Evolutionary conservation across 2,888 invertebrate genomes (phyloP), one percentile per base, ranked within the genome.

Genomic region (Pandemis heparana): DNA sequence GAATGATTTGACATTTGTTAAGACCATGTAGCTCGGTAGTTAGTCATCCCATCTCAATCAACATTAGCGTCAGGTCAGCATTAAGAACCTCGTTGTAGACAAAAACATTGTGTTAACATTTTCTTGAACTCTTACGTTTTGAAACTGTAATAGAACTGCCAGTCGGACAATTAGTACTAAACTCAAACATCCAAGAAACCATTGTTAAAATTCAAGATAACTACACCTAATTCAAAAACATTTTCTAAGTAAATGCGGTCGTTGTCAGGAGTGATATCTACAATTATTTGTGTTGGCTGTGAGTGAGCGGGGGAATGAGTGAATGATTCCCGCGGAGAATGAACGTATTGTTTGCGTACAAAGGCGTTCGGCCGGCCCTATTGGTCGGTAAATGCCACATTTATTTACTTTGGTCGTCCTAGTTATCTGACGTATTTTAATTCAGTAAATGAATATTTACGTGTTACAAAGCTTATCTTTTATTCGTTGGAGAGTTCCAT

Each of bases 301-400:
- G 56, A 67, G 51, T 59, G 59, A 68, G n/a, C n/a, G 48, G 43
- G 46, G n/a, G 59, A 59, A 43, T 60, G 67, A 68, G 59, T 60
- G 67, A 68, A 68, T 32, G 59, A 68, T 60, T 68, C 46, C 46
- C 14, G 32, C 48, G 23, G 48, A 68, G 60, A 60, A 68, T 32
- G 32, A 68, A 68, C 38, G 67, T 68, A 68, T 68, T 68, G 67
- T 68, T 68, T 68, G 59, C 23, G 46, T 32, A 68, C 67, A 60
- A 68, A 68, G 59, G 43, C 59, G 9, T 60, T 51, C 65, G 38
- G 32, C 51, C 12, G 4, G 23, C 56, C 23, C 39, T 65, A 43
- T 60, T 59, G 43, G 67, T 68, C 23, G 18, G 56, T 67, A 23
- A 68, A 60, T 60, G 59, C 67, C 67, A 16, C 67, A 68, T 59